A percentile compares a stretch with the other conserved stretches of the same genome.
Conservation (phyloP, 2,113 vertebrate species). For the Lepidiolamprologus cunningtoni region DNA sequence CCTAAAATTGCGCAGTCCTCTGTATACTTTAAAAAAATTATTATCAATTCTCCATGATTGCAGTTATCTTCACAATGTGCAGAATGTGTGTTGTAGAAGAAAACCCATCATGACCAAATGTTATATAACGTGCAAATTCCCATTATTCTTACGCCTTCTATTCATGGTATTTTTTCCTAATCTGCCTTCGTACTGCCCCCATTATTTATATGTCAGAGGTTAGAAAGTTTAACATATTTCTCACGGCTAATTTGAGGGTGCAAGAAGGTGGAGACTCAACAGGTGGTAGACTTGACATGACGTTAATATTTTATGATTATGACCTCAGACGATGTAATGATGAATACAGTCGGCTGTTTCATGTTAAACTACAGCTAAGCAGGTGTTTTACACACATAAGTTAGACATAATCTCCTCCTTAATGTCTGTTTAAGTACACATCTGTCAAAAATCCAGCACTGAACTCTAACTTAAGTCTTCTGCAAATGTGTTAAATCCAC, state of each 20-base stretch:
- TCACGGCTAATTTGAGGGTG: conserved; percentile 50
- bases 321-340: conserved; percentile 52
- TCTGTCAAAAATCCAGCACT: conserved; percentile 20
- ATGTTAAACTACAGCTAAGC: conserved; percentile 37
- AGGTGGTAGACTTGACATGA: conserved; percentile 62
- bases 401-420: conserved; percentile 23
- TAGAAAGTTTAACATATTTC: conserved; percentile 39
- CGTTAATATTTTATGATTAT: conserved; percentile 66
- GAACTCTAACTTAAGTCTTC: not conserved
- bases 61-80: not conserved
- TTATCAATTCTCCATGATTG: not conserved
- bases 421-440: conserved; percentile 32
- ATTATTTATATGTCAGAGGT: not conserved
- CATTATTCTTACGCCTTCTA: conserved; percentile 18
- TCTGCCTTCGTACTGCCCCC: not conserved
- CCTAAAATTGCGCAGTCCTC: not conserved
- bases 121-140: conserved; percentile 21
- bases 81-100: not conserved
- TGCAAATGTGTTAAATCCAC: not conserved
- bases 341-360: conserved; percentile 41
- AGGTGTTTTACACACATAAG: conserved; percentile 43
- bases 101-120: not conserved
- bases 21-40: not conserved
- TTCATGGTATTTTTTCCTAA: not conserved
- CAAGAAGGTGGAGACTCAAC: conserved; percentile 26